Conservation (phyloP, 2,888 invertebrate species). For the Brachynemurus nebulosus region DNA sequence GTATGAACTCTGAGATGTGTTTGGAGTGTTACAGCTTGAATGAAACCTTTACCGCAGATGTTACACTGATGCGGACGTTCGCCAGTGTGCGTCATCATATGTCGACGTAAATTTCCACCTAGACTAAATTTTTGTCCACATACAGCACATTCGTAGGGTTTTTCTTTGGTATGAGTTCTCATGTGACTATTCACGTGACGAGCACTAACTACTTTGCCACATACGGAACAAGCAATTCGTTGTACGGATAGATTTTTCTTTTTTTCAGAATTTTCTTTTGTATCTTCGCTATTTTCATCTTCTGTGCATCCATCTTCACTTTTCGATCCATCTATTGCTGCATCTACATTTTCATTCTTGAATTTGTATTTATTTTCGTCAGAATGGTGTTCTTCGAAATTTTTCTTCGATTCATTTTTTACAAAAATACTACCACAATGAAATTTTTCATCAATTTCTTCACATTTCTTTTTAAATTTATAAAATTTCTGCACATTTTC, state of each 20-base stretch:
- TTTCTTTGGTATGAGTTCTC: constrained; percentile 8
- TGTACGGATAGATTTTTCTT: background rate
- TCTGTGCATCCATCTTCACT: background rate
- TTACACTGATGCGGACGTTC: constrained; percentile 8
- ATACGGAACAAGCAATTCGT: background rate
- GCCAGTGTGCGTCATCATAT: constrained; percentile 9
- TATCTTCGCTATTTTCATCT: background rate
- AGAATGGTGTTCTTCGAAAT: no score
- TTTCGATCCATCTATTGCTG: background rate
- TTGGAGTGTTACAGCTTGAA: background rate
- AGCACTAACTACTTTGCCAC: constrained; percentile 1
- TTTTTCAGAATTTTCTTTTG: background rate
- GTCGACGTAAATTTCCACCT: constrained; percentile 10
- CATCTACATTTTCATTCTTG: constrained; percentile 1
- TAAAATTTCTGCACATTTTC: background rate
- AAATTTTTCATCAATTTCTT: background rate
- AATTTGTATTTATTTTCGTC: no score
- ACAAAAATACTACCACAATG: background rate
- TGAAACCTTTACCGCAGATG: constrained; percentile 6
- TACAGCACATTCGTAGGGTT: constrained; percentile 9
- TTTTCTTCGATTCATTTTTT: background rate
- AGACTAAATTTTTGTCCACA: constrained; percentile 9
- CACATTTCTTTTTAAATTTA: background rate
- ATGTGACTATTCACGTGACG: constrained; percentile 3
- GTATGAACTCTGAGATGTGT: constrained; percentile 5